Base-by-base conservation (phyloP, 2,113 vertebrate species). In the Cyanistes caeruleus region DNA sequence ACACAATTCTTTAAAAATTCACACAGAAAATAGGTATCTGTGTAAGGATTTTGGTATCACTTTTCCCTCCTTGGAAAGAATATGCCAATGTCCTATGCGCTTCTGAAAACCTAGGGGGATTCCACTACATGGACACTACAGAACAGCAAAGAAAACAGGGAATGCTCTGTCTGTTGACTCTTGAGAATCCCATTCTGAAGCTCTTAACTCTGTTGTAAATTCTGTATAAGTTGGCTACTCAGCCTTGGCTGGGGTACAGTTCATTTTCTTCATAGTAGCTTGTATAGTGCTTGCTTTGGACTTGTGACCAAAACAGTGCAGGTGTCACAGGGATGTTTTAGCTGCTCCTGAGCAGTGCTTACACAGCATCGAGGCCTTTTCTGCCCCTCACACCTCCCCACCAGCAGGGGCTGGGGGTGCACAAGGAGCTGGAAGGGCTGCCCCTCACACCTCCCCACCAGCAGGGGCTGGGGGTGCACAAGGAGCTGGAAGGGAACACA, bases 391-490 rank as follows among this genome's bases (percentile, higher is more conserved):
- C 16, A 13, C 4, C 0, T 1, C 7, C 12, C 27, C 3, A 2
- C 5, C 19, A 46, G 44, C 0, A 0, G 37, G 33, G 7, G 10
- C 21, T 90, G 13, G 3, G 11, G 10, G 1, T 48, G 41, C 5
- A 3, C 15, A n/a, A 64, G 63, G 17, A 56, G 8, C 3, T 55
- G 18, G 17, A 3, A 76, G 30, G 5, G 24, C 41, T 85, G 30
- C 9, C 43, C 7, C 59, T 84, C 22, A 35, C 16, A 13, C 4
- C 0, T 1, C 7, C 12, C 27, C 3, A 2, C 5, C 19, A 46
- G 44, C 0, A 0, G 37, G 33, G 7, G 10, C 21, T 90, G 13
- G 3, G 11, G 10, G 1, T 48, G 41, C 5, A 3, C 15, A n/a
- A 64, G 63, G 17, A 56, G 8, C 3, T 55, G 18, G 17, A 3